Evolutionary conservation across 2,797 vertebrate species (phyloP).

Genomic region (Pseudochaenichthys georgianus): DNA sequence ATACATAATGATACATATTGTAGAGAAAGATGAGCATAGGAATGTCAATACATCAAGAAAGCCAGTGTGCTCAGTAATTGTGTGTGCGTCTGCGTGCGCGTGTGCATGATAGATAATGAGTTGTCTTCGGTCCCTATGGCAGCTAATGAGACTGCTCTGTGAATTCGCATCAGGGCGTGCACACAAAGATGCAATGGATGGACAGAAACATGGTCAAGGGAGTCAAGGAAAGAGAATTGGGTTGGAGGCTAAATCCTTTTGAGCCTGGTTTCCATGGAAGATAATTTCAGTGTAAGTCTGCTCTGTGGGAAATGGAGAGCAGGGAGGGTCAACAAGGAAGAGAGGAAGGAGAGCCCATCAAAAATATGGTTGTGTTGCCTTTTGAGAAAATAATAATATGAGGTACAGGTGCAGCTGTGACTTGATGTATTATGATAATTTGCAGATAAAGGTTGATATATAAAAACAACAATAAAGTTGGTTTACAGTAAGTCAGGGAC

Average conservation of each 20-base stretch:
- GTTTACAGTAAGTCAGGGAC: not conserved
- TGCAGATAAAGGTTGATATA: not conserved
- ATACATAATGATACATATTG: conserved; percentile 10
- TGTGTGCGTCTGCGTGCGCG: conserved; percentile 8
- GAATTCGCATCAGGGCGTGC: conserved; percentile 37
- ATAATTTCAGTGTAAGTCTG: conserved; percentile 17
- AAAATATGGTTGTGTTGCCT: not conserved
- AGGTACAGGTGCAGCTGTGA: not conserved
- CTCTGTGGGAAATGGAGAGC: conserved; percentile 9
- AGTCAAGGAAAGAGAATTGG: not conserved
- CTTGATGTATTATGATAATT: not conserved
- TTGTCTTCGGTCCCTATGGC: conserved; percentile 64
- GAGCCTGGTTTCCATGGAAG: conserved; percentile 43
- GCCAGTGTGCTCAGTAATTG: conserved; percentile 17
- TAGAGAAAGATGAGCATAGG: conserved; percentile 28
- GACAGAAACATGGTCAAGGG: conserved; percentile 21
- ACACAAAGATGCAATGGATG: conserved; percentile 21
- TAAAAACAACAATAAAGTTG: not conserved
- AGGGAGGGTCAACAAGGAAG: not conserved
- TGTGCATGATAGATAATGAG: conserved; percentile 54
- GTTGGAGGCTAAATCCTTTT: too few species aligned
- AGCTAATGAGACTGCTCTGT: conserved; percentile 52
- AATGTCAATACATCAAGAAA: conserved; percentile 43
- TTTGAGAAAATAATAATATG: too few species aligned
- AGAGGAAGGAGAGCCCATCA: not conserved